phyloP scores from a whole-genome alignment of 2,797 vertebrate species.

The Spatula clypeata region DNA sequence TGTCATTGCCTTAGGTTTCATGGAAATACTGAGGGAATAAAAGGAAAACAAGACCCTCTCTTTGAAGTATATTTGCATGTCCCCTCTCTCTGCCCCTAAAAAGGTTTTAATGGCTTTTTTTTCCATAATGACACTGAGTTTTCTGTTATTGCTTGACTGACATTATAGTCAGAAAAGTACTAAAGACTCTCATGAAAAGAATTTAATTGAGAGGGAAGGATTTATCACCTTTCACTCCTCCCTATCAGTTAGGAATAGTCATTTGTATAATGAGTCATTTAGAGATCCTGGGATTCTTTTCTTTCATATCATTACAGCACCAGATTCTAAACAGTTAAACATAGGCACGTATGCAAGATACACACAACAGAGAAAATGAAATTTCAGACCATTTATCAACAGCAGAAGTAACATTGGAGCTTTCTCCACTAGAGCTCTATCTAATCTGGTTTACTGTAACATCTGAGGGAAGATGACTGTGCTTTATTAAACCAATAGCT shows the following conservation, averaged over 20 bases:
- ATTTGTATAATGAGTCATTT: background rate
- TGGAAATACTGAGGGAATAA: slow-evolving; percentile 78
- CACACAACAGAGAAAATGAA: slow-evolving; percentile 48
- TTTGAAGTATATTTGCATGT: slow-evolving; percentile 69
- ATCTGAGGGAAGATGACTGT: slow-evolving; percentile 73
- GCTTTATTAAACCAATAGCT: slow-evolving; percentile 78
- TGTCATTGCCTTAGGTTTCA: slow-evolving; percentile 83
- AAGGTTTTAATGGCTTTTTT: slow-evolving; percentile 54
- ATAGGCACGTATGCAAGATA: background rate
- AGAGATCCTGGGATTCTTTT: background rate
- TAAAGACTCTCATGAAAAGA: slow-evolving; percentile 16
- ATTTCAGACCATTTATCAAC: slow-evolving; percentile 68
- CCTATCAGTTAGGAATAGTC: slow-evolving; percentile 15
- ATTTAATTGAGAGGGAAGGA: slow-evolving; percentile 38
- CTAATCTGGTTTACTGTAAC: slow-evolving; percentile 76
- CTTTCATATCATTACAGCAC: background rate
- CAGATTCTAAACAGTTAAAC: slow-evolving; percentile 50
- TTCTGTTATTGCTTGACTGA: slow-evolving; percentile 49
- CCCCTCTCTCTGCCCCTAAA: slow-evolving; percentile 33
- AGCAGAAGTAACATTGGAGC: slow-evolving; percentile 40
- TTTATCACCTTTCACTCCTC: slow-evolving; percentile 30
- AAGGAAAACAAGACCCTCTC: slow-evolving; percentile 71
- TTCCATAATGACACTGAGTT: slow-evolving; percentile 39
- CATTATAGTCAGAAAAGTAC: background rate
- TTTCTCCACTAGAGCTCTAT: slow-evolving; percentile 65